These are phyloP conservation scores for Branchinecta lynchi DNA, from an alignment of 1,140 invertebrate genomes.

Conservation along the genomic window DNA sequence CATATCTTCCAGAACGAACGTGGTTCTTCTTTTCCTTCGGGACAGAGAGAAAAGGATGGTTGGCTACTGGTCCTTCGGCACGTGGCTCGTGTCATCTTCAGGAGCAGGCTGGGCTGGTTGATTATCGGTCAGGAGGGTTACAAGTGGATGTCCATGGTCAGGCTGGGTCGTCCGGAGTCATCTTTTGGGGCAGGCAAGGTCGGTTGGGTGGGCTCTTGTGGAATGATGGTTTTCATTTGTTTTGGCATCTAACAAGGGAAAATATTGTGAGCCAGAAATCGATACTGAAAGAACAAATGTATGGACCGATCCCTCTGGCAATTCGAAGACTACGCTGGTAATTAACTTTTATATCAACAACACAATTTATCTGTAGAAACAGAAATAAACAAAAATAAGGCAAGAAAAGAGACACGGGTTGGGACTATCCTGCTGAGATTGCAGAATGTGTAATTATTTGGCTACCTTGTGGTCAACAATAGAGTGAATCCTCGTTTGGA, in stretches of 20 bases:
- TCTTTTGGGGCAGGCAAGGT: neutral
- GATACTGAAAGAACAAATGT: neutral
- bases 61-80: neutral
- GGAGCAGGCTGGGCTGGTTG: neutral
- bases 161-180: neutral
- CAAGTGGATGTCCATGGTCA: neutral
- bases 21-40: neutral
- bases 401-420: too few species aligned
- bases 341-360: too few species aligned
- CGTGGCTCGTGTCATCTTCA: neutral
- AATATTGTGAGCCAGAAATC: neutral
- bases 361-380: too few species aligned
- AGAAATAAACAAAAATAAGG: too few species aligned
- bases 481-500: too few species aligned
- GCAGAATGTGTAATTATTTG: too few species aligned
- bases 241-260: neutral
- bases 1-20: neutral
- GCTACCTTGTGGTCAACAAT: too few species aligned
- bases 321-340: too few species aligned
- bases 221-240: neutral
- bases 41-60: neutral
- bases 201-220: neutral
- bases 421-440: too few species aligned
- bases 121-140: neutral
- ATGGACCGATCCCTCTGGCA: too few species aligned